Conservation (phyloP, 2,797 vertebrate species). For the Eulemur albifrons region DNA sequence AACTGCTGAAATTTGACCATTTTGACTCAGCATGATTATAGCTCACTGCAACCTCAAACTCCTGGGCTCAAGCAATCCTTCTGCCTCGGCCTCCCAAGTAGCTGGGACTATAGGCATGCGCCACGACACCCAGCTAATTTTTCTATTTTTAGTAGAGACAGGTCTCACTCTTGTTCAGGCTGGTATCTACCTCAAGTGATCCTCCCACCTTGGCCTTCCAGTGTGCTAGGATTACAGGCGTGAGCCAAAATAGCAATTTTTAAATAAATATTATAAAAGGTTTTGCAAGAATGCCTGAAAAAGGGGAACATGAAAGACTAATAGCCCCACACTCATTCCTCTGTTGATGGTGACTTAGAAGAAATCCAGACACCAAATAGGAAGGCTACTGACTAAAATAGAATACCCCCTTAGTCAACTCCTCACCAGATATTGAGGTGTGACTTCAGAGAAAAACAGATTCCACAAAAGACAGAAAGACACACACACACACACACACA, state of each 20-base stretch:
- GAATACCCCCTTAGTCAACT: slow-evolving; percentile 17
- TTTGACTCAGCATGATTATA: neutral
- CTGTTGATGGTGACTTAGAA: slow-evolving; percentile 16
- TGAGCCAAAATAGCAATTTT: neutral
- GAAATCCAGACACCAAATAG: slow-evolving; percentile 56
- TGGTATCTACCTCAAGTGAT: no score
- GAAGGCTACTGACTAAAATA: slow-evolving; percentile 46
- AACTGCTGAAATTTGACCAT: neutral
- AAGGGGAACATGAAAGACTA: slow-evolving; percentile 10
- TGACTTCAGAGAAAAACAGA: slow-evolving; percentile 45
- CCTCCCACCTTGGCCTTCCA: no score
- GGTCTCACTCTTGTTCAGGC: no score
- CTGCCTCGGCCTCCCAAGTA: no score
- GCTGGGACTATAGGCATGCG: no score
- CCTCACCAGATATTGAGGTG: neutral
- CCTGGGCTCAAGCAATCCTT: no score
- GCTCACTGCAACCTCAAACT: no score
- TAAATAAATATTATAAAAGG: slow-evolving; percentile 25
- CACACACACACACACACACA: neutral
- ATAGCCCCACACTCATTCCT: neutral
- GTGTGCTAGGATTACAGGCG: no score
- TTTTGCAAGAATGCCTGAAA: slow-evolving; percentile 38
- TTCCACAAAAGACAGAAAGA: neutral
- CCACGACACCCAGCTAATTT: no score
- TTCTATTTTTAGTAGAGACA: no score